Evolutionary conservation across 2,113 vertebrate species (phyloP).

Genomic region (Tapirus terrestris): DNA sequence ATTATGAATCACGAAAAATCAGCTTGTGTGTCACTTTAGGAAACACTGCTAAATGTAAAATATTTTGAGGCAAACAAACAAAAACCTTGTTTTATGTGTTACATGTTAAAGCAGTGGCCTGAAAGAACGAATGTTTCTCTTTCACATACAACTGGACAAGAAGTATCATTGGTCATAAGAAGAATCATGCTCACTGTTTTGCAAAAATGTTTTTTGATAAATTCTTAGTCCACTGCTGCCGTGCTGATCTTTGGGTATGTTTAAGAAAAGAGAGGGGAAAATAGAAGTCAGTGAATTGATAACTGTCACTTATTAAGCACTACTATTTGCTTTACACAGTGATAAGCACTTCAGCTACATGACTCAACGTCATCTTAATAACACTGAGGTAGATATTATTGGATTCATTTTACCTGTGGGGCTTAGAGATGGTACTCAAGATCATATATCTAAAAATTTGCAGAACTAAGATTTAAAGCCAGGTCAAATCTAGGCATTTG

Average conservation of each 20-base stretch:
- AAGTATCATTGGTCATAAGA: neutral
- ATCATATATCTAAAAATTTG: neutral
- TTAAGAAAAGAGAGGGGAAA: neutral
- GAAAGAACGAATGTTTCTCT: neutral
- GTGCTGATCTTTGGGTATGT: neutral
- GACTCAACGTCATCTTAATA: neutral
- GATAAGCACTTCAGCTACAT: neutral
- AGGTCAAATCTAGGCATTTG: neutral
- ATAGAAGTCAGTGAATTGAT: neutral
- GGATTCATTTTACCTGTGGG: neutral
- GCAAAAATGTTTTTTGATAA: slow-evolving; percentile 1
- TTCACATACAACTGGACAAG: neutral
- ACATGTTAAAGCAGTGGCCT: neutral
- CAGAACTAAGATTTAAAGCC: slow-evolving; percentile 42
- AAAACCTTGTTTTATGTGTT: neutral
- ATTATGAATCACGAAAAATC: slow-evolving; percentile 34
- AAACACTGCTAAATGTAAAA: neutral
- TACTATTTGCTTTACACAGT: neutral
- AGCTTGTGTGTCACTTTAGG: neutral
- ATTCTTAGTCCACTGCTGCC: neutral
- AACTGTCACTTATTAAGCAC: neutral
- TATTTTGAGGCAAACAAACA: slow-evolving; percentile 2
- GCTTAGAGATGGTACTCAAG: neutral
- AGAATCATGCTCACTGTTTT: neutral
- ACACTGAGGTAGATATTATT: neutral